Base-by-base conservation (phyloP, 2,888 invertebrate genomes). In the Merodon equestris region DNA sequence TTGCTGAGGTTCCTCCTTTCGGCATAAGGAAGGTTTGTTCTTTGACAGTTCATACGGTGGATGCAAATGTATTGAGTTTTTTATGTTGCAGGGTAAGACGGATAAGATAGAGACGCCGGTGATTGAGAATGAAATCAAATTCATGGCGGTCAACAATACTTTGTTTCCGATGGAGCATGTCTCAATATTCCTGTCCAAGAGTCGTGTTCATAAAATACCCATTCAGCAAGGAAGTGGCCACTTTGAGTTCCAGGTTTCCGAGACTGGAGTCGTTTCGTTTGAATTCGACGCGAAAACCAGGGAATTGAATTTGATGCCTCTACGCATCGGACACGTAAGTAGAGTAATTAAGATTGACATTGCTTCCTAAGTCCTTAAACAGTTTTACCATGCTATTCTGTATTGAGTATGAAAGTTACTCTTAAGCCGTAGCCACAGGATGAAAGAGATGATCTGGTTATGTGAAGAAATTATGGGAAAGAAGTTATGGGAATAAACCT, bases 61-160 rank as follows among this genome's bases (percentile, higher is more conserved):
- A 40, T 13, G 14, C 19, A 10, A 40, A 18, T 7, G 12, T 13
- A 13, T 10, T 40, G 17, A 17, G 27, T 57, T 42, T 27, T 19
- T 36, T 54, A 13, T 36, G 18, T 15, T 71, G 13, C 63, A 87
- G 86, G 56, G 82, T 0, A 86, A 87, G 70, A 85, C 85, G 0
- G 85, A 85, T 0, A 84, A 84, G 38, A 51, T 85, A 0, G 81
- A 81, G 9, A 88, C 87, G 14, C 89, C 89, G 0, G 13, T 87
- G 0, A 89, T 89, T 50, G 89, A 89, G 83, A 89, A 89, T 75
- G 89, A 89, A 76, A 86, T 89, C 14, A 86, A 86, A 18, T 89
- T 89, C 53, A 86, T 88, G 81, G 86, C 89, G 4, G 88, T 89
- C 0, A 88, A 89, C 58, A 87, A 84, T 47, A 88, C 88, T 0